Evolutionary conservation across 2,888 invertebrate species (phyloP).

Genomic region (Cyaniris semiargus): DNA sequence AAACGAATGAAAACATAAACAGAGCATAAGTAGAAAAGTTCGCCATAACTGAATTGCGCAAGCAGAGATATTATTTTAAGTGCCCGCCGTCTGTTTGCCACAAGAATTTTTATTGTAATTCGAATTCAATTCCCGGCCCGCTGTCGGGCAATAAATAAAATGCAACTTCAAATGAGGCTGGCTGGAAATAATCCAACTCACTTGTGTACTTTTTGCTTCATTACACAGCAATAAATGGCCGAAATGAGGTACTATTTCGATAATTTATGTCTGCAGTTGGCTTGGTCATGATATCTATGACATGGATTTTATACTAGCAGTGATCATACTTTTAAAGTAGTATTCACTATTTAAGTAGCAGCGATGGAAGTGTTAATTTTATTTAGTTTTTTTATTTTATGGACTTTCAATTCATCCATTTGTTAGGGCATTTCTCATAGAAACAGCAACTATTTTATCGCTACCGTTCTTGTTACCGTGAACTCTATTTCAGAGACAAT

Average conservation of each 20-base stretch:
- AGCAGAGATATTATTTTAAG: conserved; percentile 33
- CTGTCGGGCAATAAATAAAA: conserved; percentile 68
- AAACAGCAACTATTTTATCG: too few relatives aligned
- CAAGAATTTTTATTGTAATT: conserved; percentile 53
- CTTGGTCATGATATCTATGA: conserved; percentile 24
- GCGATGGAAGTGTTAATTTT: not conserved
- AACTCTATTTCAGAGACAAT: not conserved
- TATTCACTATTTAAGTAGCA: too few relatives aligned
- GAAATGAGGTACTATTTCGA: conserved; percentile 47
- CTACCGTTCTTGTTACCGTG: too few relatives aligned
- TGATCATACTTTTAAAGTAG: too few relatives aligned
- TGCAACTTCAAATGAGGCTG: conserved; percentile 68
- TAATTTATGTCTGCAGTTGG: conserved; percentile 27
- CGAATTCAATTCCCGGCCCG: conserved; percentile 69
- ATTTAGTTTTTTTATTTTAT: not conserved
- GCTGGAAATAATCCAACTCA: conserved; percentile 72
- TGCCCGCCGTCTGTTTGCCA: conserved; percentile 42
- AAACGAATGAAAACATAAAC: not conserved
- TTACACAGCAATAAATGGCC: conserved; percentile 59
- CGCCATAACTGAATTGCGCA: conserved; percentile 22
- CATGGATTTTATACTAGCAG: not conserved
- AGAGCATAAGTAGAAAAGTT: conserved; percentile 25
- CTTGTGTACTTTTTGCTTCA: conserved; percentile 59
- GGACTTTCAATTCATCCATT: not conserved
- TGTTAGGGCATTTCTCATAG: not conserved